These are phyloP conservation scores for Dendrocincla tyrannina DNA, from an alignment of 2,797 vertebrate species.

Conservation along the genomic window DNA sequence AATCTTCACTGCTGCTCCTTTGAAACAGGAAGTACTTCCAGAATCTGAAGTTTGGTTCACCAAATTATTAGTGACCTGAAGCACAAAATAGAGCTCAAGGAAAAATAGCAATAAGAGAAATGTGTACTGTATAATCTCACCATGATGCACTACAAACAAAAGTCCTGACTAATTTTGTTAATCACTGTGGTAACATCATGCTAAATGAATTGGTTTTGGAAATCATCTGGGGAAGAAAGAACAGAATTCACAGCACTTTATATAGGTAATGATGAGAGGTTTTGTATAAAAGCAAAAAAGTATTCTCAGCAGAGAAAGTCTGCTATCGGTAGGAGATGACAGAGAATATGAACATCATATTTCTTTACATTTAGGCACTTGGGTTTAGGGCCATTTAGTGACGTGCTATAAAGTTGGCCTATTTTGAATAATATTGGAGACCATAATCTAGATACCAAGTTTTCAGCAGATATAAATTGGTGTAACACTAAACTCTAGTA, in stretches of 20 bases:
- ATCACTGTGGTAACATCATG: neutral
- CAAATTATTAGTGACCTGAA: neutral
- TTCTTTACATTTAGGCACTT: neutral
- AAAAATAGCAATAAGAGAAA: neutral
- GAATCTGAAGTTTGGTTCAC: neutral
- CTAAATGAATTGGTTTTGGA: neutral
- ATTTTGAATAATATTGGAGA: neutral
- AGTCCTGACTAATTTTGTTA: neutral
- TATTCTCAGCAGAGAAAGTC: neutral
- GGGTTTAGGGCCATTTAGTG: neutral
- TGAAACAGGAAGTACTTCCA: neutral
- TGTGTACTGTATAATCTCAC: neutral
- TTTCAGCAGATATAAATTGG: neutral
- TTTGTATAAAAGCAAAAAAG: neutral
- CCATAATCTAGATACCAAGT: neutral
- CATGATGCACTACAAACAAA: neutral
- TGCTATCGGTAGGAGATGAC: neutral
- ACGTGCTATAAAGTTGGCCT: neutral
- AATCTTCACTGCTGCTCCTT: neutral
- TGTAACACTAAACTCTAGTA: neutral
- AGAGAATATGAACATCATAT: neutral
- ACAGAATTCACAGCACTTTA: neutral
- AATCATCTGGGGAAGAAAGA: neutral
- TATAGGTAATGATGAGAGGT: neutral
- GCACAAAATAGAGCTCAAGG: neutral